Evolutionary conservation across 1,140 invertebrate species (phyloP).

Genomic region (Calephelis nemesis): DNA sequence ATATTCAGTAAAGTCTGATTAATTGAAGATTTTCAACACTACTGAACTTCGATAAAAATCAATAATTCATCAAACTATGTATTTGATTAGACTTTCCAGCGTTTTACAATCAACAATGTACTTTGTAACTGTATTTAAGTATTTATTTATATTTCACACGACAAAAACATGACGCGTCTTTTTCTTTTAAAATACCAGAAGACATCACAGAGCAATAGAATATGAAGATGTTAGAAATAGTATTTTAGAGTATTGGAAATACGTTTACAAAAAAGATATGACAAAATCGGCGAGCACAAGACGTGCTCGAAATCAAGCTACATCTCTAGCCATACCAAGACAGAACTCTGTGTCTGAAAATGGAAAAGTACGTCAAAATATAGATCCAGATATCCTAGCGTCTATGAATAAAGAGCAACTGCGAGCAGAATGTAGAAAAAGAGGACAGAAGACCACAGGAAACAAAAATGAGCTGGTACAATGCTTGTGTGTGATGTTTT

Average conservation of each 20-base stretch:
- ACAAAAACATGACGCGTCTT: neutral
- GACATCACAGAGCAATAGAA: constrained; percentile 21
- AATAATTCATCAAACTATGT: constrained; percentile 30
- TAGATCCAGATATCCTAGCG: constrained; percentile 73
- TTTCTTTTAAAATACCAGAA: constrained; percentile 19
- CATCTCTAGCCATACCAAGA: constrained; percentile 61
- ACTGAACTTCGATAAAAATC: constrained; percentile 40
- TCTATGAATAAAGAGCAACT: constrained; percentile 82
- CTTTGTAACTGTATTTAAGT: neutral
- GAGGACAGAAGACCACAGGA: constrained; percentile 81
- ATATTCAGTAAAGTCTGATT: constrained; percentile 28
- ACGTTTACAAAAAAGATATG: constrained; percentile 41
- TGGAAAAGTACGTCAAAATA: constrained; percentile 64
- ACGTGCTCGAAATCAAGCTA: constrained; percentile 66
- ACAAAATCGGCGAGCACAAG: constrained; percentile 61
- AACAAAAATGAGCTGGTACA: constrained; percentile 83
- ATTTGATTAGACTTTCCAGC: neutral
- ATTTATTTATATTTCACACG: constrained; percentile 8
- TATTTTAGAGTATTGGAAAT: constrained; percentile 30
- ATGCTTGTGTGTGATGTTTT: constrained; percentile 57
- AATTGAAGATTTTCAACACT: constrained; percentile 32
- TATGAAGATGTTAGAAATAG: constrained; percentile 23
- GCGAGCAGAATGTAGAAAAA: constrained; percentile 80
- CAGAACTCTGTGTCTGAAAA: constrained; percentile 67
- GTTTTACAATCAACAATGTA: constrained; percentile 10